A percentile compares a stretch with the other conserved stretches of the same genome.
These are phyloP conservation scores for Mimachlamys varia DNA, from an alignment of 2,888 invertebrate genomes.

Conservation along the genomic window DNA sequence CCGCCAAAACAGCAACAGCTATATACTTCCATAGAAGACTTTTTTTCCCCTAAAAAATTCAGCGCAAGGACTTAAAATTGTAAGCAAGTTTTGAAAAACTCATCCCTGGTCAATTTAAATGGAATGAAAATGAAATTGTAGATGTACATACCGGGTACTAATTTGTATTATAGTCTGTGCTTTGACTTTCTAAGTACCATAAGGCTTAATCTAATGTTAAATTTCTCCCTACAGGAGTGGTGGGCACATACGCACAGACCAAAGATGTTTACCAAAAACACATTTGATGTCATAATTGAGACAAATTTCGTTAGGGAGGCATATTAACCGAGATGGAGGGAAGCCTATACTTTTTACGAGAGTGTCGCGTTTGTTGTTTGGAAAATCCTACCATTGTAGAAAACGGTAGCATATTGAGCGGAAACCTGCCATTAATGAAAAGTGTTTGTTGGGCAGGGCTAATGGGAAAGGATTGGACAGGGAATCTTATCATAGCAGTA, in stretches of 20 bases:
- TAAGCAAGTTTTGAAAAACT: too few species aligned
- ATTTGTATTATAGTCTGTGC: too few species aligned
- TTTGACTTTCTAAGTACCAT: too few species aligned
- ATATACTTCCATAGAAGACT: too few species aligned
- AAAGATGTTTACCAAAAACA: background rate
- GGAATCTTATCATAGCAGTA: background rate
- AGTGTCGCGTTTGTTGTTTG: background rate
- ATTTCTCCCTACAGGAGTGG: too few species aligned
- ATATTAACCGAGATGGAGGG: background rate
- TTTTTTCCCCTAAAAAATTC: background rate
- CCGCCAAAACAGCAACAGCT: background rate
- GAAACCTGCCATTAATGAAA: constrained; percentile 15
- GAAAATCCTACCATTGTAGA: background rate
- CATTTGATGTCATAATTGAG: background rate
- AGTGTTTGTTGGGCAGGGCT: background rate
- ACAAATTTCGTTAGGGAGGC: constrained; percentile 3
- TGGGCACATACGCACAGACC: background rate
- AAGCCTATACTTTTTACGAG: background rate
- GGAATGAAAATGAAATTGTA: too few species aligned
- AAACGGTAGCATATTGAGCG: background rate
- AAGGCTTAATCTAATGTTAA: too few species aligned
- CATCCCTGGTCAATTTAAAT: too few species aligned
- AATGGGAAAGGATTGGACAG: background rate
- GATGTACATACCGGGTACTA: too few species aligned
- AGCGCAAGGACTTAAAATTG: background rate